Percentiles rank a stretch among this genome's conserved stretches.
Conservation (phyloP, 2,797 vertebrate genomes). For the Eulemur albifrons region DNA sequence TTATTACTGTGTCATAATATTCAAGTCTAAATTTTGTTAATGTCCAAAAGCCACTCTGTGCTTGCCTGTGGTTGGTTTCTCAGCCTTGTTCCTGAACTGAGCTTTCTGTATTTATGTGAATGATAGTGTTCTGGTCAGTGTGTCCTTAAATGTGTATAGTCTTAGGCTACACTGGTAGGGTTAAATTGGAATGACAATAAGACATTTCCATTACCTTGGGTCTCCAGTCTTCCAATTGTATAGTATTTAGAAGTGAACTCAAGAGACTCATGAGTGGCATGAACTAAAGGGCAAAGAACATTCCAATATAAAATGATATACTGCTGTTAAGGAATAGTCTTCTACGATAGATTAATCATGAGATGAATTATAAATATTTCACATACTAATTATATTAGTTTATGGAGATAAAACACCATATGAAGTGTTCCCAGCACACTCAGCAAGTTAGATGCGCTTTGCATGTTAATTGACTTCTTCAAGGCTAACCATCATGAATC, state of each 20-base stretch:
- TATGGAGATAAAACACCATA: constrained; percentile 73
- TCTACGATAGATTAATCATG: constrained; percentile 70
- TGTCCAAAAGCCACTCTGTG: neutral
- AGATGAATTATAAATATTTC: constrained; percentile 76
- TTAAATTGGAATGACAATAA: neutral
- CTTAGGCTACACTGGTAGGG: neutral
- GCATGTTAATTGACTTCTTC: constrained; percentile 71
- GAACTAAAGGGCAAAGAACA: constrained; percentile 53
- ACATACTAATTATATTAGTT: constrained; percentile 78
- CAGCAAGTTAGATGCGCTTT: constrained; percentile 59
- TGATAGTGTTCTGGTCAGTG: neutral
- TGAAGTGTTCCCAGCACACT: constrained; percentile 73
- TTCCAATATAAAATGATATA: constrained; percentile 49
- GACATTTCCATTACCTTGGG: neutral
- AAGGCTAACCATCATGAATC: constrained; percentile 58
- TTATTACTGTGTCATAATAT: neutral
- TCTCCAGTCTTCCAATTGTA: constrained; percentile 13
- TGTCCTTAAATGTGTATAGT: neutral
- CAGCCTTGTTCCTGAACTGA: neutral
- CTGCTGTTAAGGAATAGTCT: constrained; percentile 58
- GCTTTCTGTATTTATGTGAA: neutral
- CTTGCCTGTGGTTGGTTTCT: neutral
- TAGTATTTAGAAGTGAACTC: constrained; percentile 33
- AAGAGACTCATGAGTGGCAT: constrained; percentile 13
- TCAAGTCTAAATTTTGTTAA: neutral